Percentiles rank a stretch among this genome's conserved stretches.
Evolutionary conservation across 2,797 vertebrate species (phyloP).

Genomic region (Poecilia picta): DNA sequence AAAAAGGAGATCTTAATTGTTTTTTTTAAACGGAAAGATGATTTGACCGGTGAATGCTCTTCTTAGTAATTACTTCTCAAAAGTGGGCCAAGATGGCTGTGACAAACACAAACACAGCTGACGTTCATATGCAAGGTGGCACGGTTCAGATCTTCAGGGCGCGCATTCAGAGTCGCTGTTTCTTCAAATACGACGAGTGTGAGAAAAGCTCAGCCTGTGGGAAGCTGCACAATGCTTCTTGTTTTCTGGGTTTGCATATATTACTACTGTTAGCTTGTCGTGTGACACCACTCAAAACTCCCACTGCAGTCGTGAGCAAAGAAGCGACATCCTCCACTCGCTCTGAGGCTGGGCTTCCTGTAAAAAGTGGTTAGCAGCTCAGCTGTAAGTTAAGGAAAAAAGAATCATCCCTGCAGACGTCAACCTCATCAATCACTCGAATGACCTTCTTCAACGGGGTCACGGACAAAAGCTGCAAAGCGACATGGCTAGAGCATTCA

Average conservation of each 20-base stretch:
- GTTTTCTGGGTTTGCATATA: conserved; percentile 18
- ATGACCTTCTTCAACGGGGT: conserved; percentile 8
- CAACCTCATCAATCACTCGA: conserved; percentile 32
- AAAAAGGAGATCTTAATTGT: neutral
- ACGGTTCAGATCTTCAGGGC: conserved; percentile 34
- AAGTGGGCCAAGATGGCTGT: neutral
- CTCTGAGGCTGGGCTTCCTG: conserved; percentile 57
- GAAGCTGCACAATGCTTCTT: conserved; percentile 15
- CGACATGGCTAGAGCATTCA: conserved; percentile 18
- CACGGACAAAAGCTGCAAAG: neutral
- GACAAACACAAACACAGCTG: neutral
- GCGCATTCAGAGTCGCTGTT: conserved; percentile 5
- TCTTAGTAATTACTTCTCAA: neutral
- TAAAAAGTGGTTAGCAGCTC: conserved; percentile 55
- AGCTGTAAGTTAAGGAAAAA: conserved; percentile 40
- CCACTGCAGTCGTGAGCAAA: conserved; percentile 24
- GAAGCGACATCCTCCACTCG: conserved; percentile 33
- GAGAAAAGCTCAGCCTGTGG: conserved; percentile 22
- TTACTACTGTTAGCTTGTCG: conserved; percentile 14
- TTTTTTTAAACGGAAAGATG: neutral
- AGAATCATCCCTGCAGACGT: conserved; percentile 47
- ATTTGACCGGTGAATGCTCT: neutral
- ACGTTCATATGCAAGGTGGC: conserved; percentile 4
- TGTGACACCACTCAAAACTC: conserved; percentile 35
- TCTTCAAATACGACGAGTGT: conserved; percentile 19